Base-by-base conservation (phyloP, 2,888 invertebrate species). In the Drosophila niveifrons region DNA sequence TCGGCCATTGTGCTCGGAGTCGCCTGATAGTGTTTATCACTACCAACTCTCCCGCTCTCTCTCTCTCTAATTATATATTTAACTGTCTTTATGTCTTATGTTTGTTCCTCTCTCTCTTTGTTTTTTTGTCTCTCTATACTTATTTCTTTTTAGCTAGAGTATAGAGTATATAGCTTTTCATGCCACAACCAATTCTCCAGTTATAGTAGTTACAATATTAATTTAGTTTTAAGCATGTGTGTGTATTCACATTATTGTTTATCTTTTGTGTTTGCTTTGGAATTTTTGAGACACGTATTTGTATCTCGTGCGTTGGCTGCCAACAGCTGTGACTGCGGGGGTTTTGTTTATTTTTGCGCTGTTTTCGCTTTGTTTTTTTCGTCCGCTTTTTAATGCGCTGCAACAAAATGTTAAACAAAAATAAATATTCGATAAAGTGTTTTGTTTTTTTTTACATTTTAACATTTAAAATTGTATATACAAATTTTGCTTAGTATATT, bases 1-100 rank as follows among this genome's bases (percentile, higher is more conserved):
- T 88, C 85, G 56, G 75, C 87, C 91, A 91, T 90, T 41, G 10
- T 62, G 11, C 47, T 28, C 9, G 15, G 23, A 36, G n/a, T 36
- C 23, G 58, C 11, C 18, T 50, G 86, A 88, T 83, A 82, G 63
- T 29, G 34, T 53, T 80, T 83, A 81, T 88, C 83, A 62, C 36
- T 41, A 17, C 17, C 15, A n/a, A 17, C 67, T 51, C 70, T 48
- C 31, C 39, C 10, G 1, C 28, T 53, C 48, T 18, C 17, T 53
- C 10, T 1, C 28, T 53, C 48, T 18, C 17, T 53, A 36, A 36
- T 4, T 36, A 11, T 3, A 2, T 8, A 1, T 34, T 11, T 36
- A 31, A 23, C 23, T 36, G 36, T n/a, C 11, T 11, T 11, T n/a
- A 2, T n/a, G 11, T 11, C n/a, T n/a, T 4, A 4, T 10, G n/a